A percentile compares a stretch with the other conserved stretches of the same genome.
These are phyloP conservation scores for Nomada flava DNA, from an alignment of 2,888 invertebrate species.

Conservation along the genomic window DNA sequence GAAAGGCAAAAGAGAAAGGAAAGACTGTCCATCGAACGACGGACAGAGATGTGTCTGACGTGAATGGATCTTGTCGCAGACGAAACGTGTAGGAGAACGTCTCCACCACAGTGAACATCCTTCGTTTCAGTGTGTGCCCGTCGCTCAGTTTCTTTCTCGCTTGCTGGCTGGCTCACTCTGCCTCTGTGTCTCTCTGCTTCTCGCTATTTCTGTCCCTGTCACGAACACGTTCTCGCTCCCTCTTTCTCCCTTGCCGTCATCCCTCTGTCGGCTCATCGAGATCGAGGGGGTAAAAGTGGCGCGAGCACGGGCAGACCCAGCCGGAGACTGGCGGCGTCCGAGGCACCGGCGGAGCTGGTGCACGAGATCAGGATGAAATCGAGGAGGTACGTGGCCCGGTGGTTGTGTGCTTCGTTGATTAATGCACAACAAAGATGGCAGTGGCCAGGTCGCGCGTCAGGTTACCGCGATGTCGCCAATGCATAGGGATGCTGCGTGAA, in stretches of 20 bases:
- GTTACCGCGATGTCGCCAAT: neutral
- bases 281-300: conserved; percentile 55
- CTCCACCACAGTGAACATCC: conserved; percentile 31
- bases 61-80: neutral
- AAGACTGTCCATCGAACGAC: conserved; percentile 2
- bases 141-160: conserved; percentile 19
- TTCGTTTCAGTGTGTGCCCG: conserved; percentile 28
- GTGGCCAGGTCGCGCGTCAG: conserved; percentile 51
- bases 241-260: neutral
- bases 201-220: conserved; percentile 4
- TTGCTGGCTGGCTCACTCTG: neutral
- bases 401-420: conserved; percentile 8
- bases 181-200: neutral
- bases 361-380: conserved; percentile 74
- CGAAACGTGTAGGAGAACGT: conserved; percentile 7
- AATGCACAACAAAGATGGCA: conserved; percentile 74
- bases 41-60: conserved; percentile 6
- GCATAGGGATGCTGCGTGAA: conserved; percentile 55
- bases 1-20: neutral
- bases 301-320: conserved; percentile 57
- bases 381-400: conserved; percentile 74
- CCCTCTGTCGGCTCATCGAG: conserved; percentile 23
- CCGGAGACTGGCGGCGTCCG: conserved; percentile 49
- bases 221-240: neutral
- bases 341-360: conserved; percentile 58